Evolutionary conservation across 2,888 invertebrate species (phyloP).

Genomic region (Bibio marci): DNA sequence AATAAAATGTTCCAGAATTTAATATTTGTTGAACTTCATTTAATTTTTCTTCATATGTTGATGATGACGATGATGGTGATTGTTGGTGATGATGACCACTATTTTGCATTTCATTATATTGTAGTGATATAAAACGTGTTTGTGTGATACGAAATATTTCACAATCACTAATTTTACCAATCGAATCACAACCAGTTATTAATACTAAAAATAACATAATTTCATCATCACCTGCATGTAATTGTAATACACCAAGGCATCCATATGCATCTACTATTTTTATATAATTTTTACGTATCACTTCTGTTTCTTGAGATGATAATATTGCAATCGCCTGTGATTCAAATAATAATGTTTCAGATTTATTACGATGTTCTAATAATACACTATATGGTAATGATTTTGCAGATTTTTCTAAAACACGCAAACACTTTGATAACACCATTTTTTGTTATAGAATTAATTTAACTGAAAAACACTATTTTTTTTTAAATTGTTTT

Average conservation of each 20-base stretch:
- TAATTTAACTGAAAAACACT: too few relatives aligned
- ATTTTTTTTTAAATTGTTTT: too few relatives aligned
- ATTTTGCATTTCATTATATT: slow-evolving; percentile 43
- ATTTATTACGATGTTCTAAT: slow-evolving; percentile 64
- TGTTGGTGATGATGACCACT: slow-evolving; percentile 37
- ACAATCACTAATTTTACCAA: slow-evolving; percentile 86
- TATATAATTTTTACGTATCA: slow-evolving; percentile 72
- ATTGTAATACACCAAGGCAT: slow-evolving; percentile 81
- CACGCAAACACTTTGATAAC: slow-evolving; percentile 84
- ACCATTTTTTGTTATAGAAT: slow-evolving; percentile 50
- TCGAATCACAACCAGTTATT: slow-evolving; percentile 89
- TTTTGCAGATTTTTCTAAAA: slow-evolving; percentile 70
- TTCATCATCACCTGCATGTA: slow-evolving; percentile 69
- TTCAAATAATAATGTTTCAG: slow-evolving; percentile 77
- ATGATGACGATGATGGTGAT: slow-evolving; percentile 19
- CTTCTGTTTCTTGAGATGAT: slow-evolving; percentile 66
- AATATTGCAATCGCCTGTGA: slow-evolving; percentile 79
- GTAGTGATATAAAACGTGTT: slow-evolving; percentile 76
- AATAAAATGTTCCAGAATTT: slow-evolving; percentile 98
- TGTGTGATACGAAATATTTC: slow-evolving; percentile 92
- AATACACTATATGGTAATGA: slow-evolving; percentile 80
- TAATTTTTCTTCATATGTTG: slow-evolving; percentile 41
- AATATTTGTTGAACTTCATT: slow-evolving; percentile 64
- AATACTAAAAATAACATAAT: slow-evolving; percentile 70
- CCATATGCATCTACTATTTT: slow-evolving; percentile 92